phyloP scores from a whole-genome alignment of 2,888 invertebrate genomes.

The Drosophila koepferae region DNA sequence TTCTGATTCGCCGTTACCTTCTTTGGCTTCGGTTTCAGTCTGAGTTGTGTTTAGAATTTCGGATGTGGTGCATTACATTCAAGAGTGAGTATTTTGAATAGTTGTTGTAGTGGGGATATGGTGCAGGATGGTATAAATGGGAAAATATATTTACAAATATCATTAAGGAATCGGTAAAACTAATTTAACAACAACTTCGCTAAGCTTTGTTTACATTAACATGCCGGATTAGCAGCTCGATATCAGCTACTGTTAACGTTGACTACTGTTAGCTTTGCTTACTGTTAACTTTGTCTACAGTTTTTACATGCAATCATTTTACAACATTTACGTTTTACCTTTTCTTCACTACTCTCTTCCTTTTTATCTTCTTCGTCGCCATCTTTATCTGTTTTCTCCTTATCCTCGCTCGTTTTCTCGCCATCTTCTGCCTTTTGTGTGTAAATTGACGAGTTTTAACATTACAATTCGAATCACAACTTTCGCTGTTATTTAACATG shows the following conservation, averaged over 20 bases:
- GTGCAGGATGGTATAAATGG: slow-evolving; percentile 23
- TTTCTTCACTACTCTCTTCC: slow-evolving; percentile 57
- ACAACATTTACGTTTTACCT: slow-evolving; percentile 48
- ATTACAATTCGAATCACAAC: slow-evolving; percentile 3
- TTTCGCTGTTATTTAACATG: slow-evolving; percentile 41
- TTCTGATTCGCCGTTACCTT: slow-evolving; percentile 48
- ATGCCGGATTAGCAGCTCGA: slow-evolving; percentile 52
- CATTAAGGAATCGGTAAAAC: slow-evolving; percentile 18
- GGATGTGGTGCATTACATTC: slow-evolving; percentile 43
- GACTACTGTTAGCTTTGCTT: slow-evolving; percentile 11
- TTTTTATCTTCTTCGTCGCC: slow-evolving; percentile 38
- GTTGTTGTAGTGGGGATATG: slow-evolving; percentile 14
- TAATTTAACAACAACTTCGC: slow-evolving; percentile 19
- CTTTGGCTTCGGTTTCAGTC: slow-evolving; percentile 56
- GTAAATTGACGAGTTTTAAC: slow-evolving; percentile 36
- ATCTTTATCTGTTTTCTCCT: slow-evolving; percentile 41
- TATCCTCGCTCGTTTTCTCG: slow-evolving; percentile 36
- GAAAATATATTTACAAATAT: slow-evolving; percentile 55
- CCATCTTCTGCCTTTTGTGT: slow-evolving; percentile 55
- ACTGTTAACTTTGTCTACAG: not conserved
- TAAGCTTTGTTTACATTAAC: slow-evolving; percentile 35
- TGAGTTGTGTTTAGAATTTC: slow-evolving; percentile 35
- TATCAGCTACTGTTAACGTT: slow-evolving; percentile 49
- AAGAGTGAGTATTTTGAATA: slow-evolving; percentile 15
- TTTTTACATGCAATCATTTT: slow-evolving; percentile 41